Evolutionary conservation across 2,797 vertebrate genomes (phyloP), one percentile per base, ranked within the genome.

Genomic region (Hapalemur alaotrensis): DNA sequence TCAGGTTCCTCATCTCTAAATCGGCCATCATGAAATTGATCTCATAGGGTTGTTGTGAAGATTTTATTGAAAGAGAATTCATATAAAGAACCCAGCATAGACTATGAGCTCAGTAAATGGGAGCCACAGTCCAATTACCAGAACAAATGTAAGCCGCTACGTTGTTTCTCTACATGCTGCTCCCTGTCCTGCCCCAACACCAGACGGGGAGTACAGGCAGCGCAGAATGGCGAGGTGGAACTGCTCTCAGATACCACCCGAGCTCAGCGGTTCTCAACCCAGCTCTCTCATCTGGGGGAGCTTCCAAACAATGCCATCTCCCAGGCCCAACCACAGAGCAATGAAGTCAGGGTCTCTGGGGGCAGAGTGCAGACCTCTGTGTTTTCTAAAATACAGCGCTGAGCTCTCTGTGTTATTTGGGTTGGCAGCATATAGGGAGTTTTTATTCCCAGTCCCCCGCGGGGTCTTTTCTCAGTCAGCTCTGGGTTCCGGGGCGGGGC

Each of bases 1-100:
- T 59, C 5, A 4, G 14, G 61, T 50, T 59, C 65, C n/a, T 69
- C 70, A 57, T n/a, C 46, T 80, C 52, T 65, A 83, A 92, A 78
- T 43, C 2, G 12, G 22, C 43, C 20, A 78, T 35, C 52, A 67
- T 4, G 22, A 82, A 28, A 63, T 4, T n/a, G 67, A 93, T 23
- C 59, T 86, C 54, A 48, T 0, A 89, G 28, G 9, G 35, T 8
- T 57, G 30, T 59, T 13, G 13, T 28, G 17, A 82, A 3, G 20
- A 80, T 15, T 88, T 41, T 57, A 65, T 67, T 80, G 80, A 87
- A 85, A 93, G 22, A 75, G 23, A 65, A 46, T 30, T 5, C 35
- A 59, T 50, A 41, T 35, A 61, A 82, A 94, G 70, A 90, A 65
- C 15, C 14, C 0, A 76, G 50, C 67, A 65, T 1, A 57, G 43